Conservation (phyloP, 2,797 vertebrate genomes). For the Mionectes olivaceus region DNA sequence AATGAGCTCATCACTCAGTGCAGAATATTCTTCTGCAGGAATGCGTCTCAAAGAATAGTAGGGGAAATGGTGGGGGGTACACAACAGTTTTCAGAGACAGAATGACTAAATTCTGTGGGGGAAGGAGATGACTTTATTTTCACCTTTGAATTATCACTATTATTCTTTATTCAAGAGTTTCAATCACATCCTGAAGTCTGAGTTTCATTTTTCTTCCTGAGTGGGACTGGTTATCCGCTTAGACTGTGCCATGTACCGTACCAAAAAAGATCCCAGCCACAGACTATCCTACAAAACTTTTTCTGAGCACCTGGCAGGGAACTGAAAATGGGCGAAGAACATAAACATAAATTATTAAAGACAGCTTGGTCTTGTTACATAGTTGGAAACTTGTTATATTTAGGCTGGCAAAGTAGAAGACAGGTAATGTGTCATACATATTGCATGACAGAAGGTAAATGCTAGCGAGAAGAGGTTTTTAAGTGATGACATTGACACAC, state of each 20-base stretch:
- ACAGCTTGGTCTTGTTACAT: neutral
- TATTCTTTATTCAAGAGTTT: neutral
- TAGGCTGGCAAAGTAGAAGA: neutral
- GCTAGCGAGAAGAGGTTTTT: neutral
- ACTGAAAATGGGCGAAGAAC: neutral
- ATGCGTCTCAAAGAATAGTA: neutral
- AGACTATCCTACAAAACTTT: neutral
- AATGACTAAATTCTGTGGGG: neutral
- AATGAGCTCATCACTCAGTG: conserved; percentile 22
- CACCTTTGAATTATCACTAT: neutral
- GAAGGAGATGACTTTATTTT: neutral
- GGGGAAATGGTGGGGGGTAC: neutral
- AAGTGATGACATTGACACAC: neutral
- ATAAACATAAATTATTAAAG: neutral
- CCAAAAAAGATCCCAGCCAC: neutral
- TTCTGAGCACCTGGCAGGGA: neutral
- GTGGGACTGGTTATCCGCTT: neutral
- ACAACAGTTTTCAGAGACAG: neutral
- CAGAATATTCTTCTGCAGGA: conserved; percentile 19
- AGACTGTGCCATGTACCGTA: neutral
- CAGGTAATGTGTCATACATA: neutral
- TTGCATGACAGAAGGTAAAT: neutral
- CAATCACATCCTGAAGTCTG: neutral
- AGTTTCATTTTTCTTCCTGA: neutral
- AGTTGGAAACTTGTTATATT: neutral